Conservation (phyloP, 2,888 invertebrate genomes). For the Chelonus formosanus region DNA sequence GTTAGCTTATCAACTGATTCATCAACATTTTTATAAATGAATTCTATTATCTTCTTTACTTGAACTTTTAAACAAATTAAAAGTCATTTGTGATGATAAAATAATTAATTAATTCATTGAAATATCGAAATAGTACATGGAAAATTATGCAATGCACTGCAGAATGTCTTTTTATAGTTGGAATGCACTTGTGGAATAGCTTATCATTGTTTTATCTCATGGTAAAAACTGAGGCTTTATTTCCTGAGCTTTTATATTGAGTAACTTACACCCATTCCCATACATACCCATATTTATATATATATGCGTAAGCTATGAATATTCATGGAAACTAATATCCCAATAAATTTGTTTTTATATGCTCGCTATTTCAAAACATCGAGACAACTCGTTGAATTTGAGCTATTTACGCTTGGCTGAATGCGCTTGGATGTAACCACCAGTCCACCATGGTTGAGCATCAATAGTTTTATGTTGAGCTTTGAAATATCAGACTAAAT, state of each 20-base stretch:
- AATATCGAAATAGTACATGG: no score
- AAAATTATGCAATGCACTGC: no score
- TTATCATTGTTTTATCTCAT: conserved; percentile 62
- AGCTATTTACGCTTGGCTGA: conserved; percentile 15
- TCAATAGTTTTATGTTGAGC: conserved; percentile 7
- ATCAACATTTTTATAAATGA: no score
- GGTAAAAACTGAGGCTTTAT: conserved; percentile 63
- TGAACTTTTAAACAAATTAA: no score
- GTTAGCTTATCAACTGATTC: no score
- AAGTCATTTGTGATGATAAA: no score
- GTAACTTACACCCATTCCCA: conserved; percentile 38
- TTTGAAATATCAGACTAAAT: conserved; percentile 16
- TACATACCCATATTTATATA: conserved; percentile 22
- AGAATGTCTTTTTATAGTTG: no score
- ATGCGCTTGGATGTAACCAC: conserved; percentile 10
- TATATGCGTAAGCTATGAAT: not conserved
- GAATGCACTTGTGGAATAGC: no score
- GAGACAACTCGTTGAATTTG: conserved; percentile 5
- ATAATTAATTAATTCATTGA: no score
- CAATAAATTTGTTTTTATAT: not conserved
- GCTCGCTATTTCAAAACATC: not conserved
- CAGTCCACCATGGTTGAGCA: conserved; percentile 9
- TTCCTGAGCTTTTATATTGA: conserved; percentile 55
- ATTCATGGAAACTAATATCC: not conserved
- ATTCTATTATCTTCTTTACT: no score